Conservation (phyloP, 2,888 invertebrate species). For the Hyalella azteca region DNA sequence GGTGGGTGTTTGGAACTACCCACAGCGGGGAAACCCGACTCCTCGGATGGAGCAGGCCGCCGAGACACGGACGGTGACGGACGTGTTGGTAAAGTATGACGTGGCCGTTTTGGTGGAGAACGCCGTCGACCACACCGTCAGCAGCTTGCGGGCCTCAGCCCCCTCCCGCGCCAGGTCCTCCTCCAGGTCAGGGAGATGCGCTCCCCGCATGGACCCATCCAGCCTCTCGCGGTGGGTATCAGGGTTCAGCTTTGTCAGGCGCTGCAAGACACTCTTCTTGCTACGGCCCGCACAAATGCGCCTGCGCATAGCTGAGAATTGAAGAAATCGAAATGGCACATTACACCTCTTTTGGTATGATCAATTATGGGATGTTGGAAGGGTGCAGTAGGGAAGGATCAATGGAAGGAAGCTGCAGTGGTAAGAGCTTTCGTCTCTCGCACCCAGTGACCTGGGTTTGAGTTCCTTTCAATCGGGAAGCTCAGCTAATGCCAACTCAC, state of each 20-base stretch:
- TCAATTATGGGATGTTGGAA: no score
- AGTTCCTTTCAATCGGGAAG: no score
- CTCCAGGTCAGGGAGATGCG: no score
- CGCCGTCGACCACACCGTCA: slow-evolving; percentile 28
- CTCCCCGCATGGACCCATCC: no score
- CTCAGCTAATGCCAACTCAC: no score
- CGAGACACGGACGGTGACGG: background rate
- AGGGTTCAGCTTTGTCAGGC: background rate
- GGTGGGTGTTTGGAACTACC: no score
- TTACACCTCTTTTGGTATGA: no score
- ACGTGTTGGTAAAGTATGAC: slow-evolving; percentile 11
- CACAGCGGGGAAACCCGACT: background rate
- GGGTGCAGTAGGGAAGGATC: no score
- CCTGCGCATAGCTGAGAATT: background rate
- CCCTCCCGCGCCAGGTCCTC: background rate
- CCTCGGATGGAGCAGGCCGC: background rate
- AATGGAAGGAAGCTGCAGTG: no score
- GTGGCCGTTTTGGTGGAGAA: slow-evolving; percentile 28
- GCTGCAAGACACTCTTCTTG: background rate
- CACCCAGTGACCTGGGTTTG: no score
- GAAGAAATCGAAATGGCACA: no score
- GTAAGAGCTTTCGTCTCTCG: no score
- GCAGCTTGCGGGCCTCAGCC: slow-evolving; percentile 16
- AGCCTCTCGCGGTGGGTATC: background rate
- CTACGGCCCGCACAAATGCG: background rate